Conservation (phyloP, 2,888 invertebrate genomes). For the Brassicogethes aeneus region DNA sequence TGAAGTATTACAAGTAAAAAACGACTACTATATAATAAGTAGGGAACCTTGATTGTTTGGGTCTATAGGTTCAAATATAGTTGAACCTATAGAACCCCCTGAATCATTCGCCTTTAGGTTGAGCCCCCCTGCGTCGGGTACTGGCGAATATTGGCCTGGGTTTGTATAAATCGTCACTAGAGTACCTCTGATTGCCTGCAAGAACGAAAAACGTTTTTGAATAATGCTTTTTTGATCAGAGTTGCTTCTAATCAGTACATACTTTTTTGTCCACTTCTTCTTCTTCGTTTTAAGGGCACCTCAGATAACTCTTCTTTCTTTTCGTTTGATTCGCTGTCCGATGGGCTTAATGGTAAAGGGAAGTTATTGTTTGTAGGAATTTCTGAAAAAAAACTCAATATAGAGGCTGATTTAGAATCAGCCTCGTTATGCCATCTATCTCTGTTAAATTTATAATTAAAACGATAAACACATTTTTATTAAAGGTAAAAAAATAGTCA, state of each 20-base stretch:
- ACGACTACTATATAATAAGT: too few relatives aligned
- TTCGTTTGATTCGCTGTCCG: constrained; percentile 32
- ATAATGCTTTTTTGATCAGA: too few relatives aligned
- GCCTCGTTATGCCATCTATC: too few relatives aligned
- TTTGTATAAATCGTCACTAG: constrained; percentile 63
- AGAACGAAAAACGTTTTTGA: too few relatives aligned
- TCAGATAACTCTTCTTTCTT: constrained; percentile 20
- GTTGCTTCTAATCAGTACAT: too few relatives aligned
- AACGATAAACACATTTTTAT: too few relatives aligned
- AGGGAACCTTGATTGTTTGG: too few relatives aligned
- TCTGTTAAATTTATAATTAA: too few relatives aligned
- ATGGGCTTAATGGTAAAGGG: constrained; percentile 33
- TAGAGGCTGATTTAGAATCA: too few relatives aligned
- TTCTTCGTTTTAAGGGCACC: constrained; percentile 16
- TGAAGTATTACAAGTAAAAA: too few relatives aligned
- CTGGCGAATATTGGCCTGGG: constrained; percentile 52
- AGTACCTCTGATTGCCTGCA: constrained; percentile 47
- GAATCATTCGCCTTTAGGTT: constrained; percentile 8
- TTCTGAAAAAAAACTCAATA: too few relatives aligned
- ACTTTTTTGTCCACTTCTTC: constrained; percentile 15
- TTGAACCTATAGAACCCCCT: not conserved
- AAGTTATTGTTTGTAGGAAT: constrained; percentile 20
- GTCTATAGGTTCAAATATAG: not conserved
- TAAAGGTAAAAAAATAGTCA: not conserved
- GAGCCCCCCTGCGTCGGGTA: constrained; percentile 40